Evolutionary conservation across 2,797 vertebrate species (phyloP).

Genomic region (Mormyrops attenuatus): DNA sequence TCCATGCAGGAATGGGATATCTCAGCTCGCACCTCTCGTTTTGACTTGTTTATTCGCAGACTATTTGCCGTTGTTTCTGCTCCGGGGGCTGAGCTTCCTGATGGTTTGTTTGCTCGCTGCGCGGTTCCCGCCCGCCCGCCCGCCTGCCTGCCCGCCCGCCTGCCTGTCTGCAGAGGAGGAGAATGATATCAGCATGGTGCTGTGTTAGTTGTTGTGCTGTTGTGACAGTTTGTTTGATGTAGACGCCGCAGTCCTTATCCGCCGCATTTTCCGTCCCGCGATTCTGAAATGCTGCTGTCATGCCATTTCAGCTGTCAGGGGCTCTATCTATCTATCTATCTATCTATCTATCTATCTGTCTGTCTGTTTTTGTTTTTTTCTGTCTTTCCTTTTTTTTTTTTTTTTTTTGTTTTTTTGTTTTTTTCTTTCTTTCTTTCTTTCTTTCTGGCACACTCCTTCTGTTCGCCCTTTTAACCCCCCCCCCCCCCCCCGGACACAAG

Average conservation of each 20-base stretch:
- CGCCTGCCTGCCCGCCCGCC: not conserved
- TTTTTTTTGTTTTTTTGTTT: no score
- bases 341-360: not conserved
- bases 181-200: slow-evolving; percentile 51
- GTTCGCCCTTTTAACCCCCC: not conserved
- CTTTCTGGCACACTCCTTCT: no score
- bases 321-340: slow-evolving; percentile 28
- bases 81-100: slow-evolving; percentile 24
- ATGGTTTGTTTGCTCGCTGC: slow-evolving; percentile 43
- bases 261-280: slow-evolving; percentile 39
- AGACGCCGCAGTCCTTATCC: slow-evolving; percentile 51
- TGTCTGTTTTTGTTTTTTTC: no score
- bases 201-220: slow-evolving; percentile 37
- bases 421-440: no score
- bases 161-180: slow-evolving; percentile 48
- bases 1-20: slow-evolving; percentile 49
- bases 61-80: slow-evolving; percentile 32
- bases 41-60: slow-evolving; percentile 35
- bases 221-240: slow-evolving; percentile 58
- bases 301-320: slow-evolving; percentile 30
- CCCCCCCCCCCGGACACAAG: not conserved
- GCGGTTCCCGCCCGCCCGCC: slow-evolving; percentile 33
- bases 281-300: not conserved
- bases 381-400: slow-evolving; percentile 40
- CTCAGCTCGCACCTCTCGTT: slow-evolving; percentile 33